Evolutionary conservation across 2,888 invertebrate genomes (phyloP).

Genomic region (Eulithis testata): DNA sequence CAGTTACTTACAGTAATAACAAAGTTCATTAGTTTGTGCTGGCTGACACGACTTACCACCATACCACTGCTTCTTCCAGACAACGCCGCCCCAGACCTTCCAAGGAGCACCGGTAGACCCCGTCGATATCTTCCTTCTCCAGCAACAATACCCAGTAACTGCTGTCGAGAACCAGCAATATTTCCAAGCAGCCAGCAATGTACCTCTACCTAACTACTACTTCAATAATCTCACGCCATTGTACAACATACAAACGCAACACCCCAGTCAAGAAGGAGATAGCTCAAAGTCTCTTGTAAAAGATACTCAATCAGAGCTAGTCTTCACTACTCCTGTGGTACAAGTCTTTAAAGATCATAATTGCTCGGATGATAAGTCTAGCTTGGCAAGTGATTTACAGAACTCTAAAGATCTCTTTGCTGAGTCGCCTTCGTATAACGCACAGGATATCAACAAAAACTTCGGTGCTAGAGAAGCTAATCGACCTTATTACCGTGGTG

Average conservation of each 20-base stretch:
- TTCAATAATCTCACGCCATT: constrained; percentile 45
- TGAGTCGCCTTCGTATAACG: constrained; percentile 55
- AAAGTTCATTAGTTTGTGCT: too few species aligned
- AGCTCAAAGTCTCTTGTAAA: constrained; percentile 52
- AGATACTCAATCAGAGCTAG: constrained; percentile 57
- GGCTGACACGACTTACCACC: too few species aligned
- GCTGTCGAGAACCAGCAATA: constrained; percentile 37
- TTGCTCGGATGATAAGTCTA: constrained; percentile 54
- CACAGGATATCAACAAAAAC: constrained; percentile 58
- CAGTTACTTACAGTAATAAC: too few species aligned
- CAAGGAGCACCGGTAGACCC: constrained; percentile 43
- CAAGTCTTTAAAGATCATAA: constrained; percentile 75
- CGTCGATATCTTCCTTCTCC: constrained; percentile 63
- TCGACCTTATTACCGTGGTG: constrained; percentile 56
- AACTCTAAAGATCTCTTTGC: constrained; percentile 55
- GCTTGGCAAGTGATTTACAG: constrained; percentile 49
- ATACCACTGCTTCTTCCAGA: constrained; percentile 37
- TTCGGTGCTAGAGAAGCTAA: constrained; percentile 60
- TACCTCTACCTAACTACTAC: constrained; percentile 28
- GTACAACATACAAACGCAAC: constrained; percentile 54
- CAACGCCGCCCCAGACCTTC: constrained; percentile 27
- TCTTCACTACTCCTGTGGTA: constrained; percentile 56
- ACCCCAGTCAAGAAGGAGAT: constrained; percentile 35
- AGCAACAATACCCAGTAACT: constrained; percentile 57
- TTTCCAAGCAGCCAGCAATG: constrained; percentile 39